Conservation (phyloP, 2,888 invertebrate genomes). For the Oscheius sp. region DNA sequence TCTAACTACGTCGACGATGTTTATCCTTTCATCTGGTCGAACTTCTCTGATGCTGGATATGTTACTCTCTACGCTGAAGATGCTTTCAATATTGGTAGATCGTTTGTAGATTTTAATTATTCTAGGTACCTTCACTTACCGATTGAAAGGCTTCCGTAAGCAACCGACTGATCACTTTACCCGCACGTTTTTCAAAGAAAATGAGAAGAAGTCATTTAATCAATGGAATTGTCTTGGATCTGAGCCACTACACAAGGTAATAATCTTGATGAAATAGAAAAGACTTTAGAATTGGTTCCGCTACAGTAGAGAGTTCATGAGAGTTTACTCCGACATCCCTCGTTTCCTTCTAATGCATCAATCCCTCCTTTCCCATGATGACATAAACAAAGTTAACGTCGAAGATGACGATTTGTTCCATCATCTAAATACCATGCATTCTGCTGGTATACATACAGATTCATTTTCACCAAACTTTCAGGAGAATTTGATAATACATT, state of each 20-base stretch:
- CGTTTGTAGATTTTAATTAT: background rate
- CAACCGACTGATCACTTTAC: conserved; percentile 91
- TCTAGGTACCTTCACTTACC: conserved; percentile 82
- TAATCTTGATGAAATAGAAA: background rate
- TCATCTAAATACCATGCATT: conserved; percentile 50
- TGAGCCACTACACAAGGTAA: conserved; percentile 77
- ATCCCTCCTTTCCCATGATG: conserved; percentile 85
- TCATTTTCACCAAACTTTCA: background rate
- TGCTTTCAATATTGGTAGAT: conserved; percentile 79
- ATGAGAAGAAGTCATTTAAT: conserved; percentile 74
- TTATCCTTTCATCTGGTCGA: conserved; percentile 73
- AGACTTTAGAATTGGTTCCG: conserved; percentile 49
- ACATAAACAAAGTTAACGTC: conserved; percentile 80
- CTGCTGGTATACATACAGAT: conserved; percentile 33
- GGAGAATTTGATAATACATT: conserved; percentile 82
- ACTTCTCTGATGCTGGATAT: conserved; percentile 71
- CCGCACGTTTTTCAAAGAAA: conserved; percentile 82
- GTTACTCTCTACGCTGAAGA: conserved; percentile 87
- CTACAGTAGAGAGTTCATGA: conserved; percentile 75
- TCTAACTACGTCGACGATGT: conserved; percentile 72
- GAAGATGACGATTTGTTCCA: conserved; percentile 59
- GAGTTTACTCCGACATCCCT: conserved; percentile 78
- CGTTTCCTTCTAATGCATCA: conserved; percentile 85
- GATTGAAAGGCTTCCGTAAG: conserved; percentile 84
- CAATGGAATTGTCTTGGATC: conserved; percentile 80